These are phyloP conservation scores for Bolinopsis microptera DNA, from an alignment of 37 sponge, comb jelly and placozoan genomes.

Conservation along the genomic window DNA sequence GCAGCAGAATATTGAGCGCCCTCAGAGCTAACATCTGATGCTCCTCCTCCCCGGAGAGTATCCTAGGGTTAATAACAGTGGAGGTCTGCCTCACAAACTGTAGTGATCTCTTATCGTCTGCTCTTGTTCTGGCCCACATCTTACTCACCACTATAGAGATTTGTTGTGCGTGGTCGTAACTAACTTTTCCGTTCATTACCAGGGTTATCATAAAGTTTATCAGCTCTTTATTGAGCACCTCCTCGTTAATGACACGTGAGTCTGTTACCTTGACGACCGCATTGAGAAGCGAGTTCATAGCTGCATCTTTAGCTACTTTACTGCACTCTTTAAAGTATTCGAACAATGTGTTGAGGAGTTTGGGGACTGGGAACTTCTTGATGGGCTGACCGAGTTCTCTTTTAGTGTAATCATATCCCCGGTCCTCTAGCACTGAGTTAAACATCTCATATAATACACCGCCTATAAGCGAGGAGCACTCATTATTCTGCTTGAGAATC, in stretches of 20 bases:
- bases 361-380: constrained; percentile 55
- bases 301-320: constrained; percentile 43
- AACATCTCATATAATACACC: constrained; percentile 61
- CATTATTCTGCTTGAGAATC: constrained; percentile 62
- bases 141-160: constrained; percentile 38
- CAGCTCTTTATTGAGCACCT: constrained; percentile 10
- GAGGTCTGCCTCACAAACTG: constrained; percentile 36
- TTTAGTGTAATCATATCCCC: constrained; percentile 52
- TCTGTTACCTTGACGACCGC: constrained; percentile 41
- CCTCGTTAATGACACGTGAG: constrained; percentile 35
- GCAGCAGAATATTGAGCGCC: constrained; percentile 16
- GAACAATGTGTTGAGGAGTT: constrained; percentile 7
- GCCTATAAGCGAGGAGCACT: constrained; percentile 19
- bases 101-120: background rate
- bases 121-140: background rate
- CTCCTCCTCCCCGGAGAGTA: constrained; percentile 45
- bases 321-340: constrained; percentile 54
- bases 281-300: constrained; percentile 11
- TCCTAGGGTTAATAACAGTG: background rate
- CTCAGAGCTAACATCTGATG: constrained; percentile 58
- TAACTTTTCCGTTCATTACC: background rate
- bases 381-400: constrained; percentile 25
- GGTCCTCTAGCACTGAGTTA: constrained; percentile 41
- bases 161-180: constrained; percentile 26
- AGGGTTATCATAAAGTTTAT: constrained; percentile 50